Evolutionary conservation across 2,888 invertebrate species (phyloP), one percentile per base, ranked within the genome.

Genomic region (Leptinotarsa rubiginosa): DNA sequence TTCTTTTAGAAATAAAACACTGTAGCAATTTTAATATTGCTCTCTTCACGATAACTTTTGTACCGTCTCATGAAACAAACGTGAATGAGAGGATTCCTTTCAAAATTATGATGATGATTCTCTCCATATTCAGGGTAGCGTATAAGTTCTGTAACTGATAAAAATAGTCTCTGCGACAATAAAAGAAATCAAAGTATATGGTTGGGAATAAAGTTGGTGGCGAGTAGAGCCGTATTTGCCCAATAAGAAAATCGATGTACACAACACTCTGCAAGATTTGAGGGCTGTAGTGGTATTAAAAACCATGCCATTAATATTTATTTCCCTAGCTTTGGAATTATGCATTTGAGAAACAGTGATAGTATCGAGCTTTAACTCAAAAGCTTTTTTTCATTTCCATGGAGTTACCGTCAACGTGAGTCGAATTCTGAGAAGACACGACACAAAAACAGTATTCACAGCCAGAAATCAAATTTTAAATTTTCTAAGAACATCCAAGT

Each of bases 1-100:
- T 62, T 62, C 62, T 62, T 62, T 62, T n/a, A 12, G n/a, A 62
- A 62, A 62, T 62, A 31, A 62, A 62, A 62, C 41, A 62, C 7
- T 62, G 62, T 41, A 31, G 41, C 62, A 31, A 25, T 62, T 62
- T 62, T 62, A 62, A 62, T 62, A 62, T 62, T 62, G 41, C 62
- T 62, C 41, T 62, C 31, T 41, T 62, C 25, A 25, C n/a, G 62
- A 41, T 41, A 62, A 62, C 31, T 62, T 62, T 62, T 62, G 16
- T 31, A 41, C 62, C 4, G 62, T 62, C 62, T n/a, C 41, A 41
- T 41, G 62, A 25, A 62, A 62, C 16, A 41, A 31, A 62, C 31
- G 56, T 20, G 56, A 56, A 56, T 56, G 5, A 56, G 13, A 56
- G 56, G 16, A 56, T 56, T 56, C 56, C 22, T 22, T 56, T 56